Base-by-base conservation (phyloP, 1,140 invertebrate genomes). In the Drosophila burlai region DNA sequence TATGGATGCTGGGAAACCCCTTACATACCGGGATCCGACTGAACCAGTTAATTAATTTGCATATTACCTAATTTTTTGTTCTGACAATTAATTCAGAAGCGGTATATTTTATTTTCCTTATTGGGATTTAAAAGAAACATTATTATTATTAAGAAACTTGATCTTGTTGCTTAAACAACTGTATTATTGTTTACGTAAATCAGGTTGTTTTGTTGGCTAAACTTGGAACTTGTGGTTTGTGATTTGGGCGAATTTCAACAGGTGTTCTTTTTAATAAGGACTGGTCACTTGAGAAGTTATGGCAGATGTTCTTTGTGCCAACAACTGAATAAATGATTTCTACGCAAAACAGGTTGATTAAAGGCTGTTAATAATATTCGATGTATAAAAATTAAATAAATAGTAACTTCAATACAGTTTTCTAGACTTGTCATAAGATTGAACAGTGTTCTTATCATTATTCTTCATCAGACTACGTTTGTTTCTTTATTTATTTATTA, bases 231-330 rank as follows among this genome's bases (percentile, higher is more conserved):
- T 34, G 2, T 11, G 10, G 10, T 5, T 21, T 45, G 18, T 7
- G 13, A 46, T 21, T 46, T 21, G 10, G 11, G 2, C 4, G 3
- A 13, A 24, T 46, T 46, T 24, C 15, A 46, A 15, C 21, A 46
- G 21, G 13, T 46, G 26, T 29, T 29, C 26, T 29, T 29, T 29
- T 29, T 10, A 29, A 8, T 62, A 38, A 40, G 16, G 10, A n/a
- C 34, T 34, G 26, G 34, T 60, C 18, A 31, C 38, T 43, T 38
- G 6, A 21, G 11, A n/a, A 31, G 40, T 10, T 60, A 21, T 34
- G 31, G 21, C 18, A 60, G 40, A 60, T 60, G 57, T 46, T 46
- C 18, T 59, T 31, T 59, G 26, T 4, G 36, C 16, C 26, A 29
- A 29, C 26, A 29, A 29, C 26, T 29, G 26, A 29, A 29, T 6